Evolutionary conservation across 2,113 vertebrate species (phyloP).

Genomic region (Plestiodon gilberti): DNA sequence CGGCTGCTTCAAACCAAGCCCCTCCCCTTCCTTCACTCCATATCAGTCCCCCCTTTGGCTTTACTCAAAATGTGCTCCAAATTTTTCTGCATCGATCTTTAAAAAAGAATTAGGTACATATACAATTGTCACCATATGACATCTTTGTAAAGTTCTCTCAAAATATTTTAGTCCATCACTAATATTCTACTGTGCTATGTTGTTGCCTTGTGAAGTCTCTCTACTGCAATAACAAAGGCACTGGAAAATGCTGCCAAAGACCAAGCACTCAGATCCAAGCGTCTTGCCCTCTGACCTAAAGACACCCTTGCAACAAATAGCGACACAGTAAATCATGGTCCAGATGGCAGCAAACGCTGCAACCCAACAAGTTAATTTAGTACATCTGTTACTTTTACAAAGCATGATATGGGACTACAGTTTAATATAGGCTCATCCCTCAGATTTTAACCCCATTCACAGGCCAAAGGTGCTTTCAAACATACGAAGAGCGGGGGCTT

Average conservation of each 20-base stretch:
- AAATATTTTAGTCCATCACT: slow-evolving; percentile 23
- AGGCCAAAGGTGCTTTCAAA: background rate
- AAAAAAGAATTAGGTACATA: background rate
- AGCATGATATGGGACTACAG: slow-evolving; percentile 18
- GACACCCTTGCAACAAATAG: slow-evolving; percentile 47
- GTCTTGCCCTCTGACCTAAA: slow-evolving; percentile 36
- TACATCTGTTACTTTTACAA: slow-evolving; percentile 42
- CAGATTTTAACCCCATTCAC: slow-evolving; percentile 17
- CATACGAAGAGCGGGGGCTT: slow-evolving; percentile 40
- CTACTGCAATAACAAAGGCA: slow-evolving; percentile 35
- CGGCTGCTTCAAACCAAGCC: too few species aligned
- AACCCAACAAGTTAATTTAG: background rate
- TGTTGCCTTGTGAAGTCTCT: slow-evolving; percentile 57
- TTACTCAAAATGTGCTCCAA: background rate
- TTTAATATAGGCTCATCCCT: slow-evolving; percentile 28
- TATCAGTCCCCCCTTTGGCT: background rate
- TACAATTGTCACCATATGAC: too few species aligned
- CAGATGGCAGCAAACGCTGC: slow-evolving; percentile 38
- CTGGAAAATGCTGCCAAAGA: slow-evolving; percentile 2
- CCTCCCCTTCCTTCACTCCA: background rate
- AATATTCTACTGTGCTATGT: slow-evolving; percentile 41
- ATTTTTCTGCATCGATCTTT: background rate
- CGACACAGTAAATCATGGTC: slow-evolving; percentile 12
- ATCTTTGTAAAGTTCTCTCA: background rate
- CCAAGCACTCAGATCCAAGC: background rate